These are phyloP conservation scores for Perca schrenkii DNA, from an alignment of 2,113 vertebrate species.

Conservation along the genomic window DNA sequence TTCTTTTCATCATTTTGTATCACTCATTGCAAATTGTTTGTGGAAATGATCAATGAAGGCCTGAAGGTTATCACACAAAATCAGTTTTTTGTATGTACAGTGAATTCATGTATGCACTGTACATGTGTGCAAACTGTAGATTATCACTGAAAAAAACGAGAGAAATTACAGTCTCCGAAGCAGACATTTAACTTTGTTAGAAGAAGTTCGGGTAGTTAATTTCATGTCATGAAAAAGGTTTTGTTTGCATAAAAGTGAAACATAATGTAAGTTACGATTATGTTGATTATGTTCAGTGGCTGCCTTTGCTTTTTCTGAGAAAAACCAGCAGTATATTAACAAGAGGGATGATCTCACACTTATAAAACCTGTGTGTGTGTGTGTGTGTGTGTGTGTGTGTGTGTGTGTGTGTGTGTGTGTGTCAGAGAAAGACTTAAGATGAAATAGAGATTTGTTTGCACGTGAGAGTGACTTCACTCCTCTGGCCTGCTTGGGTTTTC, in stretches of 20 bases:
- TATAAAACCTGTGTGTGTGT: conserved; percentile 3
- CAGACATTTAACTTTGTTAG: background rate
- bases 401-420: background rate
- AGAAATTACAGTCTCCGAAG: background rate
- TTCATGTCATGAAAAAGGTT: background rate
- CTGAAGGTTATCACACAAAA: background rate
- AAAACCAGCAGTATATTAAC: conserved; percentile 19
- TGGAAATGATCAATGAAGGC: background rate
- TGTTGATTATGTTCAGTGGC: too few relatives aligned
- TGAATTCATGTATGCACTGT: background rate
- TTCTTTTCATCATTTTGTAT: background rate
- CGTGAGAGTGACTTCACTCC: conserved; percentile 23
- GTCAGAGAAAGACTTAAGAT: background rate
- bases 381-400: conserved; percentile 2
- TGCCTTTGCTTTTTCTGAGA: background rate
- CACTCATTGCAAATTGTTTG: background rate
- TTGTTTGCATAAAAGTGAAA: background rate
- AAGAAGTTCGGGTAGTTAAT: too few relatives aligned
- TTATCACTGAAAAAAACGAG: background rate
- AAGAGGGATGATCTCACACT: conserved; percentile 7
- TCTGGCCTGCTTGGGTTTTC: background rate
- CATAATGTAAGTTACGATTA: background rate
- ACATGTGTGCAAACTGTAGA: background rate
- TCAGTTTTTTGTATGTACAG: background rate
- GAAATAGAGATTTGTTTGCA: background rate